phyloP scores from a whole-genome alignment of 2,113 vertebrate species.

The Solenodon paradoxus region DNA sequence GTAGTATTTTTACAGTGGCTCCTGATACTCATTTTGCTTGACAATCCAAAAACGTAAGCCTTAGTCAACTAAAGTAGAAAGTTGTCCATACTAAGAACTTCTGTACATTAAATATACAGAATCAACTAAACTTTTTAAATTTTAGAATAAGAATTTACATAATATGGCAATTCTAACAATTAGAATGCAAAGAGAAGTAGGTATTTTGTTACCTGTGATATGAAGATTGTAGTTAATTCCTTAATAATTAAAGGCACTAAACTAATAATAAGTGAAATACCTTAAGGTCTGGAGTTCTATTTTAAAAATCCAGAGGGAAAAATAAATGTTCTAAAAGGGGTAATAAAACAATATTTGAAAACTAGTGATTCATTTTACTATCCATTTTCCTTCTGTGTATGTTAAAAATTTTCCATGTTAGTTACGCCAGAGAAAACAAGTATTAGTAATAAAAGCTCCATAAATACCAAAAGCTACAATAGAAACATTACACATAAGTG shows the following conservation, averaged over 20 bases:
- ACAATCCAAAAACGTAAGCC: not conserved
- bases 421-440: constrained; percentile 29
- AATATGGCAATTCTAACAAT: not conserved
- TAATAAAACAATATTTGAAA: constrained; percentile 28
- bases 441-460: constrained; percentile 19
- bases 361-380: not conserved
- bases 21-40: not conserved
- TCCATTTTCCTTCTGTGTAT: not conserved
- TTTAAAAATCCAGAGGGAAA: constrained; percentile 1
- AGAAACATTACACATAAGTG: not conserved
- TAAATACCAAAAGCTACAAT: not conserved
- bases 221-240: not conserved
- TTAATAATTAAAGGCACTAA: not conserved
- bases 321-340: not conserved
- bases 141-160: not conserved
- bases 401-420: not conserved
- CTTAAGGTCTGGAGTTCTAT: not conserved
- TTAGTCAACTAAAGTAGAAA: constrained; percentile 14
- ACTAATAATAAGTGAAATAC: constrained; percentile 14
- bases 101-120: not conserved
- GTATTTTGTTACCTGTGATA: not conserved
- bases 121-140: not conserved
- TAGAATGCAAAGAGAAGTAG: constrained; percentile 7
- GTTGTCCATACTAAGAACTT: not conserved
- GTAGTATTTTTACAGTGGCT: not conserved